These are phyloP conservation scores for Phenganax stokvisi DNA, from an alignment of 92 coral and sea anemone species.

Conservation along the genomic window DNA sequence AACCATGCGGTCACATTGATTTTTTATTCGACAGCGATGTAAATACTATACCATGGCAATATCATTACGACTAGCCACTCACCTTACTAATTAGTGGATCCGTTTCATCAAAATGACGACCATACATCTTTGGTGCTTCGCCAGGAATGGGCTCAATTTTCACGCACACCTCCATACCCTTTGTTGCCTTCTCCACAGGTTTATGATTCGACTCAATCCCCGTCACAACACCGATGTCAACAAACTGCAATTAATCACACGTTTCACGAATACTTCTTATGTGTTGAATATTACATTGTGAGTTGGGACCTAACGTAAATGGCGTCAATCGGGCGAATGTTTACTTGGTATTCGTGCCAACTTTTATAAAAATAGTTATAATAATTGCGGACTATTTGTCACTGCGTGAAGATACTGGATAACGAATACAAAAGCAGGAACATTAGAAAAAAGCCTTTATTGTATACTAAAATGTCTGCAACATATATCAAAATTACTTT, in stretches of 20 bases:
- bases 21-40: not conserved
- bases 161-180: slow-evolving; percentile 94
- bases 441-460: no score
- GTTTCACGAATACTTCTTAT: not conserved
- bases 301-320: not conserved
- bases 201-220: slow-evolving; percentile 97
- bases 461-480: no score
- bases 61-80: slow-evolving; percentile 26
- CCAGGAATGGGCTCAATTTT: slow-evolving; percentile 89
- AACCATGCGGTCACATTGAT: not conserved
- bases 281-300: not conserved
- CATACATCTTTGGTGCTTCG: slow-evolving; percentile 91
- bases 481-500: no score
- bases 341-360: no score
- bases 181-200: slow-evolving; percentile 66
- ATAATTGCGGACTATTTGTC: no score
- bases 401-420: no score
- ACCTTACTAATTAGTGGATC: slow-evolving; percentile 89
- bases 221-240: slow-evolving; percentile 77
- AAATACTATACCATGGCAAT: not conserved
- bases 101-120: slow-evolving; percentile 93
- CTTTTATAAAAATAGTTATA: no score
- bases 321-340: no score
- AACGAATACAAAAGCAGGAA: no score
- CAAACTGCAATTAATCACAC: slow-evolving; percentile 47